These are phyloP conservation scores for Ibidorhyncha struthersii DNA, from an alignment of 2,113 vertebrate species.

Conservation along the genomic window DNA sequence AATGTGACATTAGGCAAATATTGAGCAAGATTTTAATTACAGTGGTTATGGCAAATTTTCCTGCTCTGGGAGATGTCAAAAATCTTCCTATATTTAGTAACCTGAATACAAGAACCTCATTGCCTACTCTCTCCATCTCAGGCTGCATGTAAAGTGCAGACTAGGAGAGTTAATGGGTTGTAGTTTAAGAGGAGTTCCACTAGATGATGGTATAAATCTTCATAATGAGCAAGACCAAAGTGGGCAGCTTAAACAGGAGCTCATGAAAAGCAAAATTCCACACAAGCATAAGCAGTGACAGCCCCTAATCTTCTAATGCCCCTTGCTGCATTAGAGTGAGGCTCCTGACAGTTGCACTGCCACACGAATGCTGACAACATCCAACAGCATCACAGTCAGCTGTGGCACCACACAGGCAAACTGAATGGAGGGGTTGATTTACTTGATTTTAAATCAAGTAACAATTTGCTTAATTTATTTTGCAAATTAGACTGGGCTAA, in stretches of 20 bases:
- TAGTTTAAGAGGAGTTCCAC: slow-evolving; percentile 61
- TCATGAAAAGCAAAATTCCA: slow-evolving; percentile 54
- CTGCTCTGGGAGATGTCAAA: slow-evolving; percentile 10
- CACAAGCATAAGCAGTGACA: background rate
- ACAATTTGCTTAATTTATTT: slow-evolving; percentile 77
- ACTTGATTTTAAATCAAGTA: slow-evolving; percentile 65
- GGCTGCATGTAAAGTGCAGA: background rate
- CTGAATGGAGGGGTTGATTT: slow-evolving; percentile 53
- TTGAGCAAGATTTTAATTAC: slow-evolving; percentile 33
- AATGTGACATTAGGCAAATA: background rate
- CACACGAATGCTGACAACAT: background rate
- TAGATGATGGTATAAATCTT: slow-evolving; percentile 81
- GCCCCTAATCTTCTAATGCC: background rate
- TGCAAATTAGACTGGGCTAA: slow-evolving; percentile 67
- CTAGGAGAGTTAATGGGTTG: slow-evolving; percentile 26
- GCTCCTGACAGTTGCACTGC: background rate
- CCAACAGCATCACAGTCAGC: background rate
- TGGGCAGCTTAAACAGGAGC: background rate
- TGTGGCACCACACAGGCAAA: slow-evolving; percentile 40
- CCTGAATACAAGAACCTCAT: background rate
- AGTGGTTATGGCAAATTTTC: background rate
- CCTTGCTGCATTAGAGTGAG: background rate
- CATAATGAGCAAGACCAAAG: slow-evolving; percentile 35
- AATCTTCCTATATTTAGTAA: slow-evolving; percentile 58
- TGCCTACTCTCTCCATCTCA: background rate